phyloP scores from a whole-genome alignment of 2,113 vertebrate species.

The Beaufortia kweichowensis region DNA sequence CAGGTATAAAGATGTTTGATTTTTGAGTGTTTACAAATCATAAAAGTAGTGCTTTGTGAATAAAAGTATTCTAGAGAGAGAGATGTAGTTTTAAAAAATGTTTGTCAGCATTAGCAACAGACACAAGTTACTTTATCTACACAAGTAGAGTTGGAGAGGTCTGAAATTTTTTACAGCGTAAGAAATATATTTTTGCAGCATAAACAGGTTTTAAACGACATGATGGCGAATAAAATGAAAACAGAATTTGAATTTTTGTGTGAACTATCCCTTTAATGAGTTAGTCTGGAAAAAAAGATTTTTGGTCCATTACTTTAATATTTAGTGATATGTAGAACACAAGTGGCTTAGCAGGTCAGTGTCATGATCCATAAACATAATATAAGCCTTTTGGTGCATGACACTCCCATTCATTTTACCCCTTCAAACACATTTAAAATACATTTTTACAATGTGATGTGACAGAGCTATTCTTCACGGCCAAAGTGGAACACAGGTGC shows the following conservation, averaged over 20 bases:
- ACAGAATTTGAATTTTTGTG: too few relatives aligned
- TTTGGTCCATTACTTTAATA: neutral
- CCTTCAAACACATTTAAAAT: conserved; percentile 5
- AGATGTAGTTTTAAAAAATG: too few relatives aligned
- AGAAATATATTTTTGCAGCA: too few relatives aligned
- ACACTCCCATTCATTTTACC: conserved; percentile 39
- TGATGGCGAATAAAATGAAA: too few relatives aligned
- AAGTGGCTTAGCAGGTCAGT: conserved; percentile 15
- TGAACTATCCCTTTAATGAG: neutral
- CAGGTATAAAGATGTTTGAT: conserved; percentile 76
- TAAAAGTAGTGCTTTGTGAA: conserved; percentile 8
- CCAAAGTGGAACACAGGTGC: conserved; percentile 77
- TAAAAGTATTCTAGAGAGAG: neutral
- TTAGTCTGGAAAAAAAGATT: conserved; percentile 12
- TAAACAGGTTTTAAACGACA: too few relatives aligned
- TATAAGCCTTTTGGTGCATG: neutral
- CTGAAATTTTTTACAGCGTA: too few relatives aligned
- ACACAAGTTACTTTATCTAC: too few relatives aligned
- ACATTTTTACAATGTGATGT: conserved; percentile 21
- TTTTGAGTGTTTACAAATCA: conserved; percentile 16
- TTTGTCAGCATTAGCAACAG: too few relatives aligned
- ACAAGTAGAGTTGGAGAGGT: too few relatives aligned
- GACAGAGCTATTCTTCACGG: conserved; percentile 62
- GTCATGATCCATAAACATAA: conserved; percentile 18
- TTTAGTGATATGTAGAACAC: conserved; percentile 12